These are phyloP conservation scores for Geopemphigus sp. DNA, from an alignment of 1,140 invertebrate genomes.

Conservation along the genomic window DNA sequence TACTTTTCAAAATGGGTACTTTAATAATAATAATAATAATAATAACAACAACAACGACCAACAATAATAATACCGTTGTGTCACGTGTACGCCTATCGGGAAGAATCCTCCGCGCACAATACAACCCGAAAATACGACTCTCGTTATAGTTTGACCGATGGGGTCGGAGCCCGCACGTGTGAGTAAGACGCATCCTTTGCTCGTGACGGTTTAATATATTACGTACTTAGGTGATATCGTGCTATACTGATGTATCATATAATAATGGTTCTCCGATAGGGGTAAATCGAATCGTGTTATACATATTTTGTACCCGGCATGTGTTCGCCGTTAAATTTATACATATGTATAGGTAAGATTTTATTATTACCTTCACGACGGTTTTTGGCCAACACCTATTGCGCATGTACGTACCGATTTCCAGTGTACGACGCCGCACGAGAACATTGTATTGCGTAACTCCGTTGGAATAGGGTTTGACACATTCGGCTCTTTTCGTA, in stretches of 20 bases:
- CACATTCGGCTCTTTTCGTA: background rate
- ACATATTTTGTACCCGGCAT: background rate
- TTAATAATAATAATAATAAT: no score
- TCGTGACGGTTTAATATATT: no score
- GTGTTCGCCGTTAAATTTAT: background rate
- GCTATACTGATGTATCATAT: background rate
- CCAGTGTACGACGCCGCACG: no score
- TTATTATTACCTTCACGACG: background rate
- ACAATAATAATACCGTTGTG: no score
- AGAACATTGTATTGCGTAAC: constrained; percentile 5
- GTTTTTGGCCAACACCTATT: background rate
- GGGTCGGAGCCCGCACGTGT: no score
- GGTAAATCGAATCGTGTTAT: constrained; percentile 11
- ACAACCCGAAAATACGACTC: no score
- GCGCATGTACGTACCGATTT: background rate
- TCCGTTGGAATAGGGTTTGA: background rate
- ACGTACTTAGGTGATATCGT: background rate
- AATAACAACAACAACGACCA: no score
- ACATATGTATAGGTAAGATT: background rate
- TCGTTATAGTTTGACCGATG: no score
- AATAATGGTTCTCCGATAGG: constrained; percentile 6
- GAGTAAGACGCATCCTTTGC: background rate
- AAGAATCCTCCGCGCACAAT: no score
- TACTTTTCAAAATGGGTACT: no score
- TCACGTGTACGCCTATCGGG: no score